A percentile compares a stretch with the other conserved stretches of the same genome.
Evolutionary conservation across 1,140 invertebrate genomes (phyloP).

Genomic region (Drosophila rhopaloa): DNA sequence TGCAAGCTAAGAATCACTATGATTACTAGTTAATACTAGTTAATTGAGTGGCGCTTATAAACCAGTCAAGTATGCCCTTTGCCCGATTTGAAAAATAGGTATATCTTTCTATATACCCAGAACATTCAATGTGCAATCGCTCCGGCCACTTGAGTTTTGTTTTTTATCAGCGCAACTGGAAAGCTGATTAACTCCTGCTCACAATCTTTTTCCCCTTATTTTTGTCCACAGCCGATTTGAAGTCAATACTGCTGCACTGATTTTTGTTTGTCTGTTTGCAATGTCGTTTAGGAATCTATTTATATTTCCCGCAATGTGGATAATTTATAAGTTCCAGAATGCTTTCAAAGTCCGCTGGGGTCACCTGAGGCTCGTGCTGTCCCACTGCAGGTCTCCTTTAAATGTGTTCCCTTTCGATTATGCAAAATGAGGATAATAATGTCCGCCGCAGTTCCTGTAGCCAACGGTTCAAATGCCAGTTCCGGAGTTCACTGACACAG

Average conservation of each 20-base stretch:
- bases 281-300: conserved; percentile 6
- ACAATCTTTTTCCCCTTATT: not conserved
- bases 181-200: conserved; percentile 22
- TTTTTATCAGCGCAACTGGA: conserved; percentile 29
- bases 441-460: conserved; percentile 18
- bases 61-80: conserved; percentile 5
- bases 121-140: conserved; percentile 20
- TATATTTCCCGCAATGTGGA: not conserved
- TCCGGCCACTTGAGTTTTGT: conserved; percentile 12
- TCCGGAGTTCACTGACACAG: conserved; percentile 1
- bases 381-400: not conserved
- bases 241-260: conserved; percentile 23
- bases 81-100: conserved; percentile 3
- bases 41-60: too few relatives aligned
- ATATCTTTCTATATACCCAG: conserved; percentile 3
- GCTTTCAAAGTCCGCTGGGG: not conserved
- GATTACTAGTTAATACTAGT: too few relatives aligned
- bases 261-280: conserved; percentile 21
- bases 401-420: not conserved
- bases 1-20: too few relatives aligned
- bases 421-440: not conserved
- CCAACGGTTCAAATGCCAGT: not conserved
- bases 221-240: not conserved
- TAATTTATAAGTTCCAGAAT: not conserved
- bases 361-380: not conserved